Base-by-base conservation (phyloP, 2,888 invertebrate species). In the Ashinkailepas kermadecensis region DNA sequence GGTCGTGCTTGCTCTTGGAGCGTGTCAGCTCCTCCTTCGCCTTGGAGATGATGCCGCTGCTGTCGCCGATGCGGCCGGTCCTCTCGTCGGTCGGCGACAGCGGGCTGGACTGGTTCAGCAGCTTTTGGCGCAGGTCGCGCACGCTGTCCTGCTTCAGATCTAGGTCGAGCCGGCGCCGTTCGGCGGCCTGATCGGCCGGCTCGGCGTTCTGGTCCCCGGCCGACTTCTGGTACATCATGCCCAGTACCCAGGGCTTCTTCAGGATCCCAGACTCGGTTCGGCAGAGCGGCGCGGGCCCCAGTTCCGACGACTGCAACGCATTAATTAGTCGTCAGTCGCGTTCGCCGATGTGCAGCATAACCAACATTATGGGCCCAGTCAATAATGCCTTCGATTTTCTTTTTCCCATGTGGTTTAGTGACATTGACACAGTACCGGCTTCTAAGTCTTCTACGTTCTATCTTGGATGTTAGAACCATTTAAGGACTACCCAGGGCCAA, bases 21-120 rank as follows among this genome's bases (percentile, higher is more conserved):
- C 94, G 94, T 25, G 94, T 94, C 86, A 96, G 89, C 85, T 95
- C 96, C 88, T 95, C 95, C 90, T 96, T 97, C 86, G 96, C 96
- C 89, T 96, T 95, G 74, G 74, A 74, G 18, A 56, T 56, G 56
- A 74, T 54, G 54, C 74, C 74, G 74, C 74, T 74, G 56, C 21
- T 10, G 54, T 56, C 74, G 9, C 74, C 54, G 54, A 56, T 54
- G 18, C 54, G 54, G 21, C 54, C 74, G 54, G 54, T 23, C 64
- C 83, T 54, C 79, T 83, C 83, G 78, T 83, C 58, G 13, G 12
- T 23, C 23, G 58, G 58, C 15, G 79, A 79, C 23, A 58, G 79
- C 79, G 79, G 58, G 23, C 79, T 79, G 58, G 79, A 23, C 58
- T 79, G 79, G 25, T 15, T 79, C n/a, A 79, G 79, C 79, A 79